phyloP scores from a whole-genome alignment of 2,113 vertebrate species.

The Corythoichthys intestinalis region DNA sequence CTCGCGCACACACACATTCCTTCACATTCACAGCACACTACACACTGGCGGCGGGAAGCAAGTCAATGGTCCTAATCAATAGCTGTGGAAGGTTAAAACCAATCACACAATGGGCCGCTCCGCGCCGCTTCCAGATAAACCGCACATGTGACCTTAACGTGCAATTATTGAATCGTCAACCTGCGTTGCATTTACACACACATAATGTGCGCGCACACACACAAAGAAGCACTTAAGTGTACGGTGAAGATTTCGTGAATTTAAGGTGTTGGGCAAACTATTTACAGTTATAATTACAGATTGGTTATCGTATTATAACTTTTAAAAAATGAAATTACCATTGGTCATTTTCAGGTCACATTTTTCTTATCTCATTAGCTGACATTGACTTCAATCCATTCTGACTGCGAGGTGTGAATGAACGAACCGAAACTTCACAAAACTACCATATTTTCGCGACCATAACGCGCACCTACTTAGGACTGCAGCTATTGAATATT shows the following conservation, averaged over 20 bases:
- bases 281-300: neutral
- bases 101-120: slow-evolving; percentile 64
- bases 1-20: slow-evolving; percentile 38
- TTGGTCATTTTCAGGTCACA: no score
- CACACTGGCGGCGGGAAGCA: slow-evolving; percentile 37
- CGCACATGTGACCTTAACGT: slow-evolving; percentile 58
- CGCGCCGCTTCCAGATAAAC: slow-evolving; percentile 59
- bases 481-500: no score
- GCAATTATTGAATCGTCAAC: slow-evolving; percentile 62
- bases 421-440: no score
- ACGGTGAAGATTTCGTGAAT: neutral
- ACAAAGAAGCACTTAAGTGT: neutral
- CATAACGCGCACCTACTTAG: no score
- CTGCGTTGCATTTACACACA: slow-evolving; percentile 31
- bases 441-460: no score
- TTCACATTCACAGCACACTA: slow-evolving; percentile 27
- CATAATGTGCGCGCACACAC: neutral
- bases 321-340: no score
- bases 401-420: no score
- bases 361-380: no score
- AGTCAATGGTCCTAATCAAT: slow-evolving; percentile 71
- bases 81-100: slow-evolving; percentile 72
- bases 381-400: no score
- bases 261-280: neutral
- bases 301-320: no score